A percentile compares a stretch with the other conserved stretches of the same genome.
Conservation (phyloP, 2,888 invertebrate genomes). For the Nasonovia ribisnigri region DNA sequence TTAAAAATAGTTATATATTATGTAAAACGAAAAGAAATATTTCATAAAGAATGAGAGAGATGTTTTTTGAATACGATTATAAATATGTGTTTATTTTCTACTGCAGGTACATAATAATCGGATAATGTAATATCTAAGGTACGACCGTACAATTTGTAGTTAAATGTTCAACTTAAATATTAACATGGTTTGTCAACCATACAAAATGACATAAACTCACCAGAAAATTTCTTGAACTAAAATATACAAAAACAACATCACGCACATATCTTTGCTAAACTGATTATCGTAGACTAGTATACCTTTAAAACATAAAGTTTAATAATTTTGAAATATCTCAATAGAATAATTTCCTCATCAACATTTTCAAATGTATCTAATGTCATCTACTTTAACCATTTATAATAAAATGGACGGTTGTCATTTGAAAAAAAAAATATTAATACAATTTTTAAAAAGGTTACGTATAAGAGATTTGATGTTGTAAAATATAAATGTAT, state of each 20-base stretch:
- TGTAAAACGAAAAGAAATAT: not conserved
- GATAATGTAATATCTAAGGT: not conserved
- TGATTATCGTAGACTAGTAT: not conserved
- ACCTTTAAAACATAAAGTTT: not conserved
- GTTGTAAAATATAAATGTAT: not conserved
- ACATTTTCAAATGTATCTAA: not conserved
- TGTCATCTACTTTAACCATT: not conserved
- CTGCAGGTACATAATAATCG: not conserved
- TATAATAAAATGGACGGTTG: not conserved
- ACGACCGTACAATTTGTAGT: not conserved
- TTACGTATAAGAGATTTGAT: not conserved
- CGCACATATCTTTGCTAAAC: not conserved
- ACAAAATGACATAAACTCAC: not conserved
- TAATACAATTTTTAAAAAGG: not conserved
- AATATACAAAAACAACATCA: not conserved
- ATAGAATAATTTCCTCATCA: not conserved
- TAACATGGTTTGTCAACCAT: not conserved
- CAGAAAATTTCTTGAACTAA: not conserved
- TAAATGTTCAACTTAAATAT: not conserved
- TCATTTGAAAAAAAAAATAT: not conserved
- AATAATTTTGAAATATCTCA: not conserved
- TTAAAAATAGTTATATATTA: not conserved
- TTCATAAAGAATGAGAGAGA: not conserved
- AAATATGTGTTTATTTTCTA: not conserved
- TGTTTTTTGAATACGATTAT: not conserved